A percentile compares a stretch with the other conserved stretches of the same genome.
Evolutionary conservation across 2,113 vertebrate genomes (phyloP).

Genomic region (Sinocyclocheilus anshuiensis): DNA sequence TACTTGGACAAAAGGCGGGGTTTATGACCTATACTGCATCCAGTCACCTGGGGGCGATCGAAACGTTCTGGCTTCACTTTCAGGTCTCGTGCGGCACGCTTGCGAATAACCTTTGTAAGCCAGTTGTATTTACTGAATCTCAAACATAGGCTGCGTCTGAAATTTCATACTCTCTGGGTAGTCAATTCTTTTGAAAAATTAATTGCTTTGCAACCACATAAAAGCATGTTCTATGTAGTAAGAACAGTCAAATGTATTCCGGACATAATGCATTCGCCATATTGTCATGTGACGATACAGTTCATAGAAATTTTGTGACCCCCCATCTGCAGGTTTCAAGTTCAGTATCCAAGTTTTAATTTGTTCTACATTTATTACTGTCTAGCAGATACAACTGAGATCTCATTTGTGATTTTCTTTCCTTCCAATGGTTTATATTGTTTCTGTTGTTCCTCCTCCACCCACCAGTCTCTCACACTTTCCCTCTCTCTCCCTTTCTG

Average conservation of each 20-base stretch:
- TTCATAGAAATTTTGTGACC: background rate
- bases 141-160: too few species aligned
- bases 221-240: too few species aligned
- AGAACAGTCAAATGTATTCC: background rate
- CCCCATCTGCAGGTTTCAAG: background rate
- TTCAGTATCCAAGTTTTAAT: background rate
- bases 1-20: too few species aligned
- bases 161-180: too few species aligned
- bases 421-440: background rate
- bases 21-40: too few species aligned
- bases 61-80: too few species aligned
- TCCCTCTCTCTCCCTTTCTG: background rate
- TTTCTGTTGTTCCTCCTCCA: background rate
- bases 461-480: background rate
- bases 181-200: too few species aligned
- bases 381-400: background rate
- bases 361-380: background rate
- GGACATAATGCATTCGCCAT: background rate
- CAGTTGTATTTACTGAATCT: too few species aligned
- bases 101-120: too few species aligned
- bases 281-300: background rate
- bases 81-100: too few species aligned
- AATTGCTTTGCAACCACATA: too few species aligned
- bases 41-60: too few species aligned
- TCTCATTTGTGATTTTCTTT: conserved; percentile 14